Evolutionary conservation across 1,140 invertebrate genomes (phyloP).

Genomic region (Rhynchophorus ferrugineus): DNA sequence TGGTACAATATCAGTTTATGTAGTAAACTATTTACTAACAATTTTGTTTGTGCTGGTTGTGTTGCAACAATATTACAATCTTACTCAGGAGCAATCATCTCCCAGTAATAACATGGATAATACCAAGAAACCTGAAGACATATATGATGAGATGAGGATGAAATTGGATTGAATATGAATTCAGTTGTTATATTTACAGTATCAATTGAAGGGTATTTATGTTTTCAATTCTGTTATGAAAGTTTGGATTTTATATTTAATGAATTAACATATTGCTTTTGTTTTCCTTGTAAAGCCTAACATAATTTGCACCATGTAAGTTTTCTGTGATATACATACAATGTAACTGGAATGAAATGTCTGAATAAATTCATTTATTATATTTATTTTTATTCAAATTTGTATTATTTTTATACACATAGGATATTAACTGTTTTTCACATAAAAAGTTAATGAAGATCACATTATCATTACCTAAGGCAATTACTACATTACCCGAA

Average conservation of each 20-base stretch:
- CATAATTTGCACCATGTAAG: not conserved
- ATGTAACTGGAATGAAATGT: too few relatives aligned
- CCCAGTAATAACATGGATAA: not conserved
- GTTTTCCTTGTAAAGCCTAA: not conserved
- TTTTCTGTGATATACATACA: not conserved
- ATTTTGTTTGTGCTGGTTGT: constrained; percentile 46
- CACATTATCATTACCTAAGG: too few relatives aligned
- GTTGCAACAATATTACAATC: constrained; percentile 45
- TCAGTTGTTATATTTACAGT: not conserved
- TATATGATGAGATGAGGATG: constrained; percentile 18
- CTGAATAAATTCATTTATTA: too few relatives aligned
- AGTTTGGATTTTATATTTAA: not conserved
- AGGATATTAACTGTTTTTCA: too few relatives aligned
- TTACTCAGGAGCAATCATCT: constrained; percentile 4
- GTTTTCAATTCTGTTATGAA: too few relatives aligned
- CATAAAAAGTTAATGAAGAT: too few relatives aligned
- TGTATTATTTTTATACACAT: too few relatives aligned
- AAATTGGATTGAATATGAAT: constrained; percentile 14
- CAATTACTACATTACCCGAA: too few relatives aligned
- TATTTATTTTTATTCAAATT: too few relatives aligned
- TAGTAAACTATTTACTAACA: constrained; percentile 50
- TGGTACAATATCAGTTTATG: constrained; percentile 47
- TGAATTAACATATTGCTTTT: not conserved
- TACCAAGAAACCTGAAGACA: constrained; percentile 6
- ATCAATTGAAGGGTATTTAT: not conserved